These are phyloP conservation scores for Butorides virescens DNA, from an alignment of 2,113 vertebrate species.

Conservation along the genomic window DNA sequence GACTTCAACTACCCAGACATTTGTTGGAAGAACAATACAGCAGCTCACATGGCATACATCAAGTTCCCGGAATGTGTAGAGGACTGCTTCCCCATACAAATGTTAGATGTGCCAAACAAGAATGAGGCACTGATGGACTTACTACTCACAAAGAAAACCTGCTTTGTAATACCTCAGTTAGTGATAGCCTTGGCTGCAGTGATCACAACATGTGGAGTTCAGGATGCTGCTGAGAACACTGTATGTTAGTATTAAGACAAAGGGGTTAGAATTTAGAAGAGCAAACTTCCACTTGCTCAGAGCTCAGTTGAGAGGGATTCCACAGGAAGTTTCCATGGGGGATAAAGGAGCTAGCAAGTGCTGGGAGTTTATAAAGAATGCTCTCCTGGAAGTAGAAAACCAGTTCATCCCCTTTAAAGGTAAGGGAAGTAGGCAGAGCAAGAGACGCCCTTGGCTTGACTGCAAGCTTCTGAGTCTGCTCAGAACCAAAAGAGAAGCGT, in stretches of 20 bases:
- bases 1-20: not conserved
- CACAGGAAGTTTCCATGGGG: not conserved
- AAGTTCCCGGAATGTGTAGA: not conserved
- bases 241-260: not conserved
- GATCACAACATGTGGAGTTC: not conserved
- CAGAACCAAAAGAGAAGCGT: too few species aligned
- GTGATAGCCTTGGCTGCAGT: not conserved
- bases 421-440: not conserved
- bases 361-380: not conserved
- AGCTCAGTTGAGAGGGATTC: not conserved
- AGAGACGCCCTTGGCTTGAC: too few species aligned
- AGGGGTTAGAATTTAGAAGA: not conserved
- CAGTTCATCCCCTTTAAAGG: not conserved
- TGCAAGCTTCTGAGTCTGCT: too few species aligned
- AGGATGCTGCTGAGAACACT: not conserved
- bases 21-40: not conserved
- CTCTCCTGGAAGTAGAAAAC: not conserved
- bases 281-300: not conserved
- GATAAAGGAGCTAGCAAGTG: not conserved
- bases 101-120: not conserved
- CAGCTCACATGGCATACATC: not conserved
- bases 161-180: not conserved
- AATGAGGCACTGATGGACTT: too few species aligned
- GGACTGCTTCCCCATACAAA: not conserved
- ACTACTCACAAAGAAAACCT: not conserved